Conservation (phyloP, 1,140 invertebrate genomes). For the Trichonephila clavipes region DNA sequence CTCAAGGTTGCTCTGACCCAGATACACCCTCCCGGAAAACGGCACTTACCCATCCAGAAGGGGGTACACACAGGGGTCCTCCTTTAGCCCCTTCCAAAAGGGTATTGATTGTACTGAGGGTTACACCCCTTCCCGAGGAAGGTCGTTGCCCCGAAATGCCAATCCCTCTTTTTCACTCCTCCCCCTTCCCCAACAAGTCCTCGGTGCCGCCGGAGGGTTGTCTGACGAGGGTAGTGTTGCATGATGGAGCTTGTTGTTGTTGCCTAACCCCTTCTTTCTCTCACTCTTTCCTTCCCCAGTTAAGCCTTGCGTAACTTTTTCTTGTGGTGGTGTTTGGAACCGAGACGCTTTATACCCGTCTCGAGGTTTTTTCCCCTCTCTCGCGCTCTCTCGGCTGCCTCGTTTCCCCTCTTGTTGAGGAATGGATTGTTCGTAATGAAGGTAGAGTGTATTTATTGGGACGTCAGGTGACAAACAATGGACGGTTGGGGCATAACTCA, state of each 20-base stretch:
- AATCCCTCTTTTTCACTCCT: background rate
- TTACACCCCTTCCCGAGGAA: background rate
- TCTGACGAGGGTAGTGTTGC: constrained; percentile 5
- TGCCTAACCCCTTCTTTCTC: background rate
- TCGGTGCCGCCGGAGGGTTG: constrained; percentile 6
- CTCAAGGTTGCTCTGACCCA: constrained; percentile 49
- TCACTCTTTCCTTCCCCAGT: background rate
- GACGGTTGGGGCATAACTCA: background rate
- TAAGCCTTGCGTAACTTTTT: constrained; percentile 34
- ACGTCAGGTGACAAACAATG: constrained; percentile 37
- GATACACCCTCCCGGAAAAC: constrained; percentile 47
- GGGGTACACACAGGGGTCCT: constrained; percentile 12
- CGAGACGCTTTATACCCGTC: constrained; percentile 2
- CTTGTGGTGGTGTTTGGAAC: background rate
- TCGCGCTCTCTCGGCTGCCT: background rate
- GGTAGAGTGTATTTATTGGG: constrained; percentile 19
- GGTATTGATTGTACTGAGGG: constrained; percentile 50
- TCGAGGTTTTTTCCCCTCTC: background rate
- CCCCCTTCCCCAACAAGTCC: constrained; percentile 14
- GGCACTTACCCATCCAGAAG: constrained; percentile 6
- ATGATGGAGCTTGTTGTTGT: constrained; percentile 32
- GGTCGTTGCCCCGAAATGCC: background rate
- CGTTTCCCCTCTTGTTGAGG: background rate
- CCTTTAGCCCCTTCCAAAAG: constrained; percentile 10
- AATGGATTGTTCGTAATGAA: constrained; percentile 35